Evolutionary conservation across 1,140 invertebrate species (phyloP).

Genomic region (Anoplolepis gracilipes): DNA sequence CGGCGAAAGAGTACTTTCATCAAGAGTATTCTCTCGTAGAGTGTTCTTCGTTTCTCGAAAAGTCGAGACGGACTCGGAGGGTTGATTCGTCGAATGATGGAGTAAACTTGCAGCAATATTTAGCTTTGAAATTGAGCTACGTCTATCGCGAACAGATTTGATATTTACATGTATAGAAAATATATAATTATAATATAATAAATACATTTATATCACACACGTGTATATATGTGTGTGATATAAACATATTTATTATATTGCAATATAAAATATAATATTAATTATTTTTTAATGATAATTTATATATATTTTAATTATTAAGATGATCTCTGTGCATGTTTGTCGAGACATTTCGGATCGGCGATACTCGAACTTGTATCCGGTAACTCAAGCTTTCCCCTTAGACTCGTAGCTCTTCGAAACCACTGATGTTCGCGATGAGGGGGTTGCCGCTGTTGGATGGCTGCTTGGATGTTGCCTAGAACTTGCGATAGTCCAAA

Average conservation of each 20-base stretch:
- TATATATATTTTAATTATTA: background rate
- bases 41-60: slow-evolving; percentile 74
- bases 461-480: slow-evolving; percentile 57
- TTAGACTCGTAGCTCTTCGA: slow-evolving; percentile 38
- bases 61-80: slow-evolving; percentile 21
- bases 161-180: no score
- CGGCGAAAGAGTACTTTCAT: slow-evolving; percentile 57
- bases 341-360: slow-evolving; percentile 6
- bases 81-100: slow-evolving; percentile 22
- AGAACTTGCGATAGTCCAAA: slow-evolving; percentile 78
- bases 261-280: background rate
- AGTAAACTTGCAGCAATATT: background rate
- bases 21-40: slow-evolving; percentile 23
- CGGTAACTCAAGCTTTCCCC: slow-evolving; percentile 43
- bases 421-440: slow-evolving; percentile 38
- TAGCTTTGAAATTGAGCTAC: background rate
- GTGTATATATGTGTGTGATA: no score
- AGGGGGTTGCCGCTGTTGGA: slow-evolving; percentile 38
- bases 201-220: no score
- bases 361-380: slow-evolving; percentile 30
- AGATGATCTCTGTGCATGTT: background rate
- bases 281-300: background rate
- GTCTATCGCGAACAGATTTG: background rate
- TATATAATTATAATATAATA: background rate
- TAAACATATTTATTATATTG: no score